Percentiles rank a stretch among this genome's conserved stretches.
phyloP scores from a whole-genome alignment of 2,888 invertebrate species.

The Aspidiotus destructor region DNA sequence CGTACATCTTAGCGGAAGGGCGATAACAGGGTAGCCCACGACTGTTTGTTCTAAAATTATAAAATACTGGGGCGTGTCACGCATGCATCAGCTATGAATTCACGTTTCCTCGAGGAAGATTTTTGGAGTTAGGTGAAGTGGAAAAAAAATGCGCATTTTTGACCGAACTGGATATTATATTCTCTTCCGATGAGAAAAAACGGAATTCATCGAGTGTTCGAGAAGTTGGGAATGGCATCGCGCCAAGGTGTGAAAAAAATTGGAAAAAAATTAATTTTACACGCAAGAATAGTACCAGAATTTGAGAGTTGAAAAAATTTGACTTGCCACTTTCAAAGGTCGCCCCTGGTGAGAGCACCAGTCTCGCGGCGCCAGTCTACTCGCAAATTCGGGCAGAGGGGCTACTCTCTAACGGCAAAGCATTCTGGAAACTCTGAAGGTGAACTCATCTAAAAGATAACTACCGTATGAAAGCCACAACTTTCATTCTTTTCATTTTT shows the following conservation, averaged over 20 bases:
- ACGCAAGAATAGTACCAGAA: background rate
- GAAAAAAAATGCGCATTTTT: conserved; percentile 3
- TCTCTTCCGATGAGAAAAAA: no score
- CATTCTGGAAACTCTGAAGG: no score
- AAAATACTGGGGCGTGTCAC: conserved; percentile 20
- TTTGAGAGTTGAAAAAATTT: background rate
- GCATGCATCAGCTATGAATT: conserved; percentile 11
- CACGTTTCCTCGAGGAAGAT: conserved; percentile 21
- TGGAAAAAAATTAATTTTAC: background rate
- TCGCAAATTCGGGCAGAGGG: no score
- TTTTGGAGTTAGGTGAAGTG: background rate
- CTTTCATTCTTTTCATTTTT: no score
- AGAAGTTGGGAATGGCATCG: no score
- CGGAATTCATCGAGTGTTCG: no score
- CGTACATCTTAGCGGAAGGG: conserved; percentile 23
- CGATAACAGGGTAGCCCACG: conserved; percentile 18
- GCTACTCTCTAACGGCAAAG: no score
- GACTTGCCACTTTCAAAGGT: background rate
- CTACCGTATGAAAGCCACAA: no score
- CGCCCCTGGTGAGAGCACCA: no score
- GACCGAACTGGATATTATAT: background rate
- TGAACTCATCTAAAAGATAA: no score
- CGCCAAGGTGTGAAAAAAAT: background rate
- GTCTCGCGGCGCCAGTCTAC: no score
- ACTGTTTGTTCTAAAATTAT: conserved; percentile 15